These are phyloP conservation scores for Melanotaenia boesemani DNA, from an alignment of 2,797 vertebrate genomes.

Conservation along the genomic window DNA sequence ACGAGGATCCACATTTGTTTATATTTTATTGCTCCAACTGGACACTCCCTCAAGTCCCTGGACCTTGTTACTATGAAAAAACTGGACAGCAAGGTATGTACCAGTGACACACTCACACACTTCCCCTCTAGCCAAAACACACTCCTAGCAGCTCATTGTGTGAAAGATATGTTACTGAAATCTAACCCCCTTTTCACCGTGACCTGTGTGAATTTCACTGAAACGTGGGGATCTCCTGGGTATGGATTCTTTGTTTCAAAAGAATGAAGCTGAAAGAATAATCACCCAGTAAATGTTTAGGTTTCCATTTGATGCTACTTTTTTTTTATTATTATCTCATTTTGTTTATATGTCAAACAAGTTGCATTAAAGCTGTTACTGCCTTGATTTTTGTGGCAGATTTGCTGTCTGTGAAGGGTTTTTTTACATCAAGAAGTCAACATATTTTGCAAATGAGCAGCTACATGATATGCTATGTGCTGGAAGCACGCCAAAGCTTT, in stretches of 20 bases:
- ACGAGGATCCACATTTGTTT: constrained; percentile 97
- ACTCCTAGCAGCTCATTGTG: constrained; percentile 31
- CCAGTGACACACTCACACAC: constrained; percentile 2
- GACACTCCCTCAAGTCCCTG: constrained; percentile 97
- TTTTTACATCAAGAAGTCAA: neutral
- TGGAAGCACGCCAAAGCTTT: neutral
- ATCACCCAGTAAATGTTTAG: neutral
- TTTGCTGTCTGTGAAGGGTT: too few species aligned
- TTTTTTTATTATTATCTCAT: constrained; percentile 3
- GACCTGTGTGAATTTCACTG: constrained; percentile 45
- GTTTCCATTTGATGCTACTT: constrained; percentile 23
- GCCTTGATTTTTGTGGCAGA: neutral
- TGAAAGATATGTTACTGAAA: constrained; percentile 51
- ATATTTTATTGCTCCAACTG: constrained; percentile 97
- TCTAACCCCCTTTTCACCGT: constrained; percentile 25
- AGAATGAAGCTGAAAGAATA: constrained; percentile 24
- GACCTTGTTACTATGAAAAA: constrained; percentile 99
- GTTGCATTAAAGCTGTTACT: neutral
- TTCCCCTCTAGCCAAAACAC: constrained; percentile 25
- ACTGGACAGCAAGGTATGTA: constrained; percentile 94
- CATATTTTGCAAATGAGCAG: neutral
- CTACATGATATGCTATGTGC: neutral
- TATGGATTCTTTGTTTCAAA: constrained; percentile 23
- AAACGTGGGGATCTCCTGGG: constrained; percentile 19
- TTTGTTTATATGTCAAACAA: constrained; percentile 19